phyloP scores from a whole-genome alignment of 2,113 vertebrate genomes.

The Galbula dea region DNA sequence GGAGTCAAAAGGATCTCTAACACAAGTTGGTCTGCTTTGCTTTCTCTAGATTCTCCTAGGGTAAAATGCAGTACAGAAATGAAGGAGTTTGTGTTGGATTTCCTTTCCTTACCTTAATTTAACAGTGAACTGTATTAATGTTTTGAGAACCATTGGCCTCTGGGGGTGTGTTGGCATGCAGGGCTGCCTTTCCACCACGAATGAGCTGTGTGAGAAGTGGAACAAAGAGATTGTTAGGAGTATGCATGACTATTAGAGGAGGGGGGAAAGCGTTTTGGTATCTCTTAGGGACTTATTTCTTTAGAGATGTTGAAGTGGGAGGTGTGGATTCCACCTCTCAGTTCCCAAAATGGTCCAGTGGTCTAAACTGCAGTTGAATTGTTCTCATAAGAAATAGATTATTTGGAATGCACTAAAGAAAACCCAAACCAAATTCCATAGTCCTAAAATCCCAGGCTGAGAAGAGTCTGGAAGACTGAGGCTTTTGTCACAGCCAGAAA shows the following conservation, averaged over 20 bases:
- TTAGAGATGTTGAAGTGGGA: not conserved
- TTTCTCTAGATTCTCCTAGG: not conserved
- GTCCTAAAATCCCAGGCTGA: not conserved
- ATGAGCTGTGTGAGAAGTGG: conserved; percentile 78
- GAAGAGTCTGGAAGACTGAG: not conserved
- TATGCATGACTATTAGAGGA: not conserved
- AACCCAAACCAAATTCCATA: not conserved
- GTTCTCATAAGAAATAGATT: not conserved
- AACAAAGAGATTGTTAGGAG: not conserved
- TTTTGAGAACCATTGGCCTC: conserved; percentile 95
- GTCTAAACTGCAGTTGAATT: not conserved
- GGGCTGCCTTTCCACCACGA: conserved; percentile 95
- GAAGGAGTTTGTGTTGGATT: not conserved
- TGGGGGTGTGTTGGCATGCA: conserved; percentile 97
- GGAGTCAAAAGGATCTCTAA: not conserved
- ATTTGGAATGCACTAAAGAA: not conserved
- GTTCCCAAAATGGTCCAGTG: not conserved
- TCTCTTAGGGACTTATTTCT: not conserved
- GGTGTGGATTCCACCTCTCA: not conserved
- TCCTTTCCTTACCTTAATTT: conserved; percentile 87
- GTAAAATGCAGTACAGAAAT: not conserved
- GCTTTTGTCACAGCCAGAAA: not conserved
- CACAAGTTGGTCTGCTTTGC: not conserved
- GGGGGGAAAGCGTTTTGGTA: not conserved
- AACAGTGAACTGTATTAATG: conserved; percentile 93